Conservation (phyloP, 2,113 vertebrate species). For the Protomyctophum bolini region DNA sequence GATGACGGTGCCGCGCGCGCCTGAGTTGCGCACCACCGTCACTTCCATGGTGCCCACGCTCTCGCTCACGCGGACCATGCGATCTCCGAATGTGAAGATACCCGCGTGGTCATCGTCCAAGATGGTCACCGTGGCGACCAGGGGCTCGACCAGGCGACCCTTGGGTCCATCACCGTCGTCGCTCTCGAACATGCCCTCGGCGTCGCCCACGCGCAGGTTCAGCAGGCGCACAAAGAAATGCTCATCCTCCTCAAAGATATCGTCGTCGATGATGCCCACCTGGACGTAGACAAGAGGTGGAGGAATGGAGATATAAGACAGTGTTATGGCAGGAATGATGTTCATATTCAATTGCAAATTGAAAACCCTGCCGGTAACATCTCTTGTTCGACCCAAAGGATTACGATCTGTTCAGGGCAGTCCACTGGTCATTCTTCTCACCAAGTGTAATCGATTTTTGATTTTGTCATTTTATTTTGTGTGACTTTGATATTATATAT, state of each 20-base stretch:
- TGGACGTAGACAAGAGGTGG: conserved; percentile 26
- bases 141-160: conserved; percentile 83
- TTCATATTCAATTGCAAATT: too few relatives aligned
- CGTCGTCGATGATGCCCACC: conserved; percentile 96
- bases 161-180: conserved; percentile 85
- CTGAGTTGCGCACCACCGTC: conserved; percentile 89
- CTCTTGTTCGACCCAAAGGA: too few relatives aligned
- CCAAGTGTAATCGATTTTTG: too few relatives aligned
- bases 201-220: conserved; percentile 91
- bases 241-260: conserved; percentile 97
- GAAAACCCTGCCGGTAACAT: too few relatives aligned
- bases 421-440: too few relatives aligned
- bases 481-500: too few relatives aligned
- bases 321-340: too few relatives aligned
- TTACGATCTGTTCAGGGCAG: too few relatives aligned
- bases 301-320: too few relatives aligned
- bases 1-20: conserved; percentile 91
- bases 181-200: conserved; percentile 93
- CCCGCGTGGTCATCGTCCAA: conserved; percentile 97
- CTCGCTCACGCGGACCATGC: conserved; percentile 88
- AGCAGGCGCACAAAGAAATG: conserved; percentile 96
- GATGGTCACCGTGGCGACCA: conserved; percentile 93
- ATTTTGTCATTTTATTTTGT: too few relatives aligned
- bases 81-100: conserved; percentile 92
- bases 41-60: conserved; percentile 93